A percentile compares a stretch with the other conserved stretches of the same genome.
phyloP scores from a whole-genome alignment of 2,888 invertebrate species.

The Volucella bombylans region DNA sequence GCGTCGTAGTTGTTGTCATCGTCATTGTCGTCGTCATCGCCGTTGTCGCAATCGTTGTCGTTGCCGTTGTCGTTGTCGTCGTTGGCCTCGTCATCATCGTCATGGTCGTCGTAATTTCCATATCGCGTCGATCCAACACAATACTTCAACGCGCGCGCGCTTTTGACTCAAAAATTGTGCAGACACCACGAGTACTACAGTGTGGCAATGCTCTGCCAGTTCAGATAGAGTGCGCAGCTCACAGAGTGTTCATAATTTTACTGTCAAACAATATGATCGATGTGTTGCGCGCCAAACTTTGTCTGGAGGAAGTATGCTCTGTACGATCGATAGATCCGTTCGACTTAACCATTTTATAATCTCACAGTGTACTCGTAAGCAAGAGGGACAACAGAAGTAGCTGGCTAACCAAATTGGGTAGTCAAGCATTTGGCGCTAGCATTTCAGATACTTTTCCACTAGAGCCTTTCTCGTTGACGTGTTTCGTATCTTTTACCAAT shows the following conservation, averaged over 20 bases:
- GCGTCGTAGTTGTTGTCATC: too few relatives aligned
- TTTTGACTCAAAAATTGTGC: background rate
- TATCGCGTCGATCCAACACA: conserved; percentile 68
- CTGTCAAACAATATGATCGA: conserved; percentile 73
- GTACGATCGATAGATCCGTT: conserved; percentile 60
- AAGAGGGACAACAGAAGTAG: background rate
- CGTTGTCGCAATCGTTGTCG: too few relatives aligned
- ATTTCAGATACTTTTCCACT: conserved; percentile 58
- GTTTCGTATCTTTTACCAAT: conserved; percentile 69
- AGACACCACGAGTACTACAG: background rate
- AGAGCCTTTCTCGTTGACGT: conserved; percentile 46
- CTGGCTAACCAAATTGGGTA: conserved; percentile 47
- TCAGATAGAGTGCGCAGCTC: conserved; percentile 36
- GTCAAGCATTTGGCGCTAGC: conserved; percentile 30
- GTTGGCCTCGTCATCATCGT: background rate
- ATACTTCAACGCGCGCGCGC: conserved; percentile 37
- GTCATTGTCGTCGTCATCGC: too few relatives aligned
- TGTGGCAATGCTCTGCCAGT: conserved; percentile 26
- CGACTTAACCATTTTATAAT: conserved; percentile 35
- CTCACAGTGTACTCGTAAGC: background rate
- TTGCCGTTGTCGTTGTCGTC: too few relatives aligned
- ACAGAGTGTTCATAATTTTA: conserved; percentile 72
- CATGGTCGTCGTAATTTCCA: conserved; percentile 65
- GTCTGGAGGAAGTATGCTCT: conserved; percentile 65
- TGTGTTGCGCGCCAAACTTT: conserved; percentile 62